Percentiles rank a stretch among this genome's conserved stretches.
These are phyloP conservation scores for Melieria crassipennis DNA, from an alignment of 2,888 invertebrate genomes.

Conservation along the genomic window DNA sequence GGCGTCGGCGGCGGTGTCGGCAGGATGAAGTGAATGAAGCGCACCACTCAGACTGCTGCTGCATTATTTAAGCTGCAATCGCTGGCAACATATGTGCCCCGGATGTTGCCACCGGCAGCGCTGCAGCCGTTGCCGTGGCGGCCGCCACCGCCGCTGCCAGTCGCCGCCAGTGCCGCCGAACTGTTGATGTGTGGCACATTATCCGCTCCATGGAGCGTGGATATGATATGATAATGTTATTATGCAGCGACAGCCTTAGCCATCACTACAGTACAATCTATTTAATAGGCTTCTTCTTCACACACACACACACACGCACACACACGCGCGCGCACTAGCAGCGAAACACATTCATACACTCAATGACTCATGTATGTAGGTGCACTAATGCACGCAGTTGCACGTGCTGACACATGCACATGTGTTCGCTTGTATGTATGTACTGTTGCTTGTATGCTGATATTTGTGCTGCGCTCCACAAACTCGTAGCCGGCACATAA, in stretches of 20 bases:
- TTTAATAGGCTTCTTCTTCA: neutral
- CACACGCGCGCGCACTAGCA: slow-evolving; percentile 8
- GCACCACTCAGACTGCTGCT: slow-evolving; percentile 15
- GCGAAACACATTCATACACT: neutral
- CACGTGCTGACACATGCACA: neutral
- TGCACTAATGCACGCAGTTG: neutral
- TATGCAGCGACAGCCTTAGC: slow-evolving; percentile 28
- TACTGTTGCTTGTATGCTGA: neutral
- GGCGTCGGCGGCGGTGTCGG: slow-evolving; percentile 6
- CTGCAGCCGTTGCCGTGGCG: slow-evolving; percentile 25
- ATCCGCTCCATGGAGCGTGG: slow-evolving; percentile 26
- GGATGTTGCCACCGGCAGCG: slow-evolving; percentile 22
- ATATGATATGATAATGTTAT: slow-evolving; percentile 34
- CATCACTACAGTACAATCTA: neutral
- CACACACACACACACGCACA: slow-evolving; percentile 18
- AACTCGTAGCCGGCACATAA: neutral
- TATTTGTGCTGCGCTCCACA: neutral
- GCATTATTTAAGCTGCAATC: slow-evolving; percentile 38
- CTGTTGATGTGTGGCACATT: slow-evolving; percentile 31
- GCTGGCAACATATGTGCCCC: slow-evolving; percentile 33
- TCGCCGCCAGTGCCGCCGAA: neutral
- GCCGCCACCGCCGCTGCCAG: neutral
- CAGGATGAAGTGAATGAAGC: slow-evolving; percentile 19
- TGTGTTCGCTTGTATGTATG: neutral
- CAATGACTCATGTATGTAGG: neutral